Evolutionary conservation across 1,140 invertebrate genomes (phyloP), one percentile per base, ranked within the genome.

Genomic region (Drosophila nasuta): DNA sequence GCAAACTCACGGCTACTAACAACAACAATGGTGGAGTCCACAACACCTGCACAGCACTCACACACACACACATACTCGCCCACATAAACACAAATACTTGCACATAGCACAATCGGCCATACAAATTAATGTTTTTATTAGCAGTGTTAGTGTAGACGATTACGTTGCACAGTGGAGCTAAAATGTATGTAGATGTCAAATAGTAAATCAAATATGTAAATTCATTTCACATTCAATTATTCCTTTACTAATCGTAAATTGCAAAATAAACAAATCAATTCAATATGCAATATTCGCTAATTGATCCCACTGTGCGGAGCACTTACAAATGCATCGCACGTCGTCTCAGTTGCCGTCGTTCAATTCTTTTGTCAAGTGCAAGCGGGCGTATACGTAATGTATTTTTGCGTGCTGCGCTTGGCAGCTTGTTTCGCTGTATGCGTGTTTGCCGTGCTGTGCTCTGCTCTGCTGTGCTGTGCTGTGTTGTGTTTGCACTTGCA

Each of bases 321-420:
- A 63, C 67, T 62, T 71, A 80, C 81, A 77, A 85, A 81, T 64
- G 64, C 75, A 73, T 70, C 69, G 63, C 77, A 74, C 52, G 74
- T 73, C 35, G 46, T 51, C 60, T 17, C 60, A 49, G 65, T 64
- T 64, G 60, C 43, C 60, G 68, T 20, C 65, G 20, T 3, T 20
- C 70, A 66, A 89, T 87, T 87, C 77, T 83, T 83, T 87, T 87
- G 83, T 83, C 83, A 87, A 87, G 83, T 80, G 85, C 83, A 87
- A 66, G 78, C 73, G 62, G 78, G 70, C 62, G 79, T 82, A 73
- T 85, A 70, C 59, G 73, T 70, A 77, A 67, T 80, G 65, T 75
- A 60, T 59, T 60, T 76, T 67, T 51, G 41, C 62, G 35, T 75
- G 41, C 58, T 52, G 62, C 49, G 71, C 71, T 69, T 67, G 65